A percentile compares a stretch with the other conserved stretches of the same genome.
These are phyloP conservation scores for Calidris pygmaea DNA, from an alignment of 2,113 vertebrate species.

Conservation along the genomic window DNA sequence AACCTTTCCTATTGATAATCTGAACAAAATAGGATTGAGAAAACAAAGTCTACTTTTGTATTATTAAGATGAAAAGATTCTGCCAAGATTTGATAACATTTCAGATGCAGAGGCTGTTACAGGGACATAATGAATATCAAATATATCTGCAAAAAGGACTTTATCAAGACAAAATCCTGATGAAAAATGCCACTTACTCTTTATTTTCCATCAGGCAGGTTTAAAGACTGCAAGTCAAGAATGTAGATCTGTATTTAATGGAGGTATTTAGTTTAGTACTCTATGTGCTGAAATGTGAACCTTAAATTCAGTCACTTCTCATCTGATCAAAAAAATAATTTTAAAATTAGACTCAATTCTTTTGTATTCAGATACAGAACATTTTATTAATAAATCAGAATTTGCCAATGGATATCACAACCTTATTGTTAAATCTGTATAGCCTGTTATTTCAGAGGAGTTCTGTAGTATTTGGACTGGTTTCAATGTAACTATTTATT, in stretches of 20 bases:
- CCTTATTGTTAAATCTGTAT: background rate
- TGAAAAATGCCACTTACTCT: slow-evolving; percentile 59
- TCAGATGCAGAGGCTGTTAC: slow-evolving; percentile 30
- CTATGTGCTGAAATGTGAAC: background rate
- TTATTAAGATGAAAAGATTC: slow-evolving; percentile 65
- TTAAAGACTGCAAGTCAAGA: slow-evolving; percentile 33
- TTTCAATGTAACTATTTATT: background rate
- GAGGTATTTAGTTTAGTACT: background rate
- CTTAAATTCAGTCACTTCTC: background rate
- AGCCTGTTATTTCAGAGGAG: background rate
- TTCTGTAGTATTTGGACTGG: background rate
- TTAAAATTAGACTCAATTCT: background rate
- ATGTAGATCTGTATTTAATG: slow-evolving; percentile 31
- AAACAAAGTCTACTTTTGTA: slow-evolving; percentile 12
- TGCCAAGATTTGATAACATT: slow-evolving; percentile 58
- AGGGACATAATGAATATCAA: slow-evolving; percentile 44
- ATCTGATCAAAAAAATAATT: background rate
- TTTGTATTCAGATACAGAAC: background rate
- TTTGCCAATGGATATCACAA: background rate
- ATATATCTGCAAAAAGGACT: slow-evolving; percentile 3
- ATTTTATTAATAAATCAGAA: background rate
- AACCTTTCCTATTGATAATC: background rate
- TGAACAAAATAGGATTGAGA: background rate
- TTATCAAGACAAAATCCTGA: slow-evolving; percentile 56
- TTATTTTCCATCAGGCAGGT: slow-evolving; percentile 29